Evolutionary conservation across 2,797 vertebrate species (phyloP), one percentile per base, ranked within the genome.

Genomic region (Distichodus sexfasciatus): DNA sequence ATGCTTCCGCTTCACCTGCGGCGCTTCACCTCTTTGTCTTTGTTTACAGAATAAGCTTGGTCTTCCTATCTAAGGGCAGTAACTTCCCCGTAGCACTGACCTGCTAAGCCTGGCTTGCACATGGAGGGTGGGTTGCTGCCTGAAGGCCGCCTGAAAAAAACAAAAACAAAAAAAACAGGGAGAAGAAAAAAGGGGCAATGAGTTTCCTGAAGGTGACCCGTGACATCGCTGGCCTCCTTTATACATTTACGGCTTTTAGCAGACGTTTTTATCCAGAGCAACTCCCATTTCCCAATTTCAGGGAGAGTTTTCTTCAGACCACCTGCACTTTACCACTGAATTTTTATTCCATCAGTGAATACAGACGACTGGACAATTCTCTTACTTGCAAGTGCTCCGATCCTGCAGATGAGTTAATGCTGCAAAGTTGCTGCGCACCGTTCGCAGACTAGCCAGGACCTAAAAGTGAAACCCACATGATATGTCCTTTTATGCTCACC

Each of bases 401-500:
- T 95, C 94, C 75, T 94, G 94, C 36, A 92, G 86, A 66, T 92
- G 92, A 29, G 89, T 94, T 53, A 98, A 83, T 29, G 69, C 79
- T 0, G 91, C 90, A 66, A 95, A 90, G 79, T 97, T 96, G 79
- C 84, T 93, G 47, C 95, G 91, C 47, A 98, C 90, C 0, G 95
- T 97, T 75, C 91, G 85, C 41, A 98, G 90, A 79, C 96, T 98
- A 80, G 96, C 96, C 74, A 98, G 88, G 78, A 98, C 94, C 96
- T 97, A 68, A 2, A 57, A 41, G 21, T n/a, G 14, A 8, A 76
- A 23, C 65, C 38, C 26, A 15, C 33, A 3, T 31, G 17, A 46
- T 5, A 48, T 43, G 15, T n/a, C n/a, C n/a, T n/a, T n/a, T n/a
- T n/a, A n/a, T n/a, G n/a, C n/a, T n/a, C n/a, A n/a, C n/a, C n/a